Base-by-base conservation (phyloP, 37 sponge, comb jelly and placozoan genomes). In the Aphrocallistes beatrix region DNA sequence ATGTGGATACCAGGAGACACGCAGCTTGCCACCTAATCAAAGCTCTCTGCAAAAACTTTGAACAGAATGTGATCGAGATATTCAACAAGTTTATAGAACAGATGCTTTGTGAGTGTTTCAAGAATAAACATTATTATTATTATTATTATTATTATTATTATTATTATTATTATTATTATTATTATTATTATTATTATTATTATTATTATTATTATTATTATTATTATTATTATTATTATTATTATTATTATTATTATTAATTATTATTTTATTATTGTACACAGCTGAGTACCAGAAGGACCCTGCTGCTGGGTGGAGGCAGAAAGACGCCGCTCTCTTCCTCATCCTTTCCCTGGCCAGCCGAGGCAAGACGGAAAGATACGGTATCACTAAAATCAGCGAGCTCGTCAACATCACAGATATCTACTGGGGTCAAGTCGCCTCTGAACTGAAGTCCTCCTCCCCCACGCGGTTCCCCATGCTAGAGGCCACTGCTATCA, bases 11-110 rank as follows among this genome's bases (percentile, higher is more conserved):
- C 0, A 86, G 99, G n/a, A 87, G 99, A 16, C 89, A 93, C 48
- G 94, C 99, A 6, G 96, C 99, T 16, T 92, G 96, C 81, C 94
- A 94, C 84, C 88, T 99, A 19, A 93, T 99, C 30, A 91, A 93
- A 1, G 88, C 89, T 10, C 88, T 99, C 21, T 94, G 96, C 87
- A 87, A 84, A 49, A 87, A 84, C 83, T 94, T 94, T 86, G 99
- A 99, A 48, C 89, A 39, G 1, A 88, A 91, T 0, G 91, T 99
- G 19, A 94, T 90, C 16, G 82, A 81, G 10, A 95, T 99, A 9
- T 96, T 94, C 89, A 88, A 60, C 75, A 60, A 60, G 75, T 60
- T 60, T 13, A 60, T 60, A 21, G 28, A 60, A 28, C 75, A 82
- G 38, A 38, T 39, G 83, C n/a, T 82, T 8, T 34, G 83, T 82